phyloP scores from a whole-genome alignment of 1,140 invertebrate species.

The Saxidomus purpurata region DNA sequence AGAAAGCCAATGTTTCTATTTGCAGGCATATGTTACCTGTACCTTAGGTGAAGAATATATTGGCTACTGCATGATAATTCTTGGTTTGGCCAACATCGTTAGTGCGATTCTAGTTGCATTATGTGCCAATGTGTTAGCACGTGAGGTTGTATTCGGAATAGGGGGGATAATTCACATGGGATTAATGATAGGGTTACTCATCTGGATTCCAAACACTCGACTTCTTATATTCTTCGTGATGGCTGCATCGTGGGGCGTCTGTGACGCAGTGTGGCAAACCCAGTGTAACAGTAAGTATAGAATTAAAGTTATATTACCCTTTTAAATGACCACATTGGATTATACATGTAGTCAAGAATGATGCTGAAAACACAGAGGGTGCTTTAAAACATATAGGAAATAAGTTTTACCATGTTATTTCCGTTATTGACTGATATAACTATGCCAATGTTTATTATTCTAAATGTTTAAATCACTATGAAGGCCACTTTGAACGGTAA shows the following conservation, averaged over 20 bases:
- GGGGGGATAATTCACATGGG: slow-evolving; percentile 84
- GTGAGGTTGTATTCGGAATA: slow-evolving; percentile 85
- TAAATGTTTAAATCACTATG: too few relatives aligned
- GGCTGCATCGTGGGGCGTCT: slow-evolving; percentile 97
- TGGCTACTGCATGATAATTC: slow-evolving; percentile 85
- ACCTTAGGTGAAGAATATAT: slow-evolving; percentile 83
- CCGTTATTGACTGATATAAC: too few relatives aligned
- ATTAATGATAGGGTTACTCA: slow-evolving; percentile 84
- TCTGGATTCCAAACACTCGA: slow-evolving; percentile 95
- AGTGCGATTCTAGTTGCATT: slow-evolving; percentile 82
- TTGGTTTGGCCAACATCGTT: slow-evolving; percentile 83
- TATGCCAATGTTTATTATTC: too few relatives aligned
- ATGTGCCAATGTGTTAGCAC: slow-evolving; percentile 79
- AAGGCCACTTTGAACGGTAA: too few relatives aligned
- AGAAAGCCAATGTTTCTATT: neutral
- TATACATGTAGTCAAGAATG: too few relatives aligned
- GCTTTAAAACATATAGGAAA: too few relatives aligned
- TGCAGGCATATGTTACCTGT: slow-evolving; percentile 85
- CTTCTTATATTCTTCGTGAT: slow-evolving; percentile 95
- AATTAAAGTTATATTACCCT: too few relatives aligned
- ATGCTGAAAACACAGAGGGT: too few relatives aligned
- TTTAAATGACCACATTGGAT: too few relatives aligned
- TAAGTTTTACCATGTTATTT: too few relatives aligned
- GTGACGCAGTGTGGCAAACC: slow-evolving; percentile 99
- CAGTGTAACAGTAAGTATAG: slow-evolving; percentile 96